phyloP scores from a whole-genome alignment of 1,140 invertebrate species.

The Ptiloglossa arizonensis region DNA sequence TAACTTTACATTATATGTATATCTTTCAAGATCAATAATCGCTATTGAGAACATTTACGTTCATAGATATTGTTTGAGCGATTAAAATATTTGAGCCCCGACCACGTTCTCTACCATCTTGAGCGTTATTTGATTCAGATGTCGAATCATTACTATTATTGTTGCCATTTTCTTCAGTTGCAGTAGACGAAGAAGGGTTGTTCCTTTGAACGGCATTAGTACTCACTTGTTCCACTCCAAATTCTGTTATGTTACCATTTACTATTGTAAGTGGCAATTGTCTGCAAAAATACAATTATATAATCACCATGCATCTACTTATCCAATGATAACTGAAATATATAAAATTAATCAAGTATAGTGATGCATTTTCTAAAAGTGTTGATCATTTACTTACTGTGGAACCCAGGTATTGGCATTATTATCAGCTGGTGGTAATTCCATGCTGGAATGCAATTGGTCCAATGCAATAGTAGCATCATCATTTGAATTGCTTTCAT shows the following conservation, averaged over 20 bases:
- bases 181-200: conserved; percentile 51
- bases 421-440: conserved; percentile 53
- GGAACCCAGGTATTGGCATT: conserved; percentile 61
- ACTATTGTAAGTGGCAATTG: conserved; percentile 63
- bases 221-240: conserved; percentile 67
- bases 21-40: conserved; percentile 56
- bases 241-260: conserved; percentile 61
- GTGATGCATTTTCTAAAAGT: not conserved
- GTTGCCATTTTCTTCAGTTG: conserved; percentile 7
- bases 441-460: conserved; percentile 46
- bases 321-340: not conserved
- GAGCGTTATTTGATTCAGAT: conserved; percentile 47
- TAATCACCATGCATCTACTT: not conserved
- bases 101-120: conserved; percentile 43
- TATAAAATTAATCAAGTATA: not conserved
- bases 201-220: conserved; percentile 66
- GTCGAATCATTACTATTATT: conserved; percentile 40
- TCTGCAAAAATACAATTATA: conserved; percentile 55
- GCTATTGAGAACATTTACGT: conserved; percentile 63
- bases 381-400: conserved; percentile 56
- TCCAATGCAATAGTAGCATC: conserved; percentile 46
- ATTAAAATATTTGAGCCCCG: conserved; percentile 65
- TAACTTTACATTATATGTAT: not conserved
- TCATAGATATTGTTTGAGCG: conserved; percentile 68
- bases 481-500: conserved; percentile 57